phyloP scores from a whole-genome alignment of 2,888 invertebrate genomes.

The Chloromyia formosa region DNA sequence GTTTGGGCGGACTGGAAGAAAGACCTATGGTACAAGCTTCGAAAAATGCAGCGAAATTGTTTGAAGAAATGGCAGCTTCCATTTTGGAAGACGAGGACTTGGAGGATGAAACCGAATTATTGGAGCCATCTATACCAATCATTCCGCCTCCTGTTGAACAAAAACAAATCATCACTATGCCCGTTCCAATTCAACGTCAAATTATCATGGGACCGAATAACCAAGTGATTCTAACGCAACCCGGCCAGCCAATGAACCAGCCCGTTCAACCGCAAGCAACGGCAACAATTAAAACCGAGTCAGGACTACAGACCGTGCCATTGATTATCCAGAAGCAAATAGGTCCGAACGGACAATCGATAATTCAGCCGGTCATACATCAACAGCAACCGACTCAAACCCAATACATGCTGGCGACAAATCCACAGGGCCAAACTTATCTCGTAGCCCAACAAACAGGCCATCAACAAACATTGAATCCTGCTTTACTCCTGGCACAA shows the following conservation, averaged over 20 bases:
- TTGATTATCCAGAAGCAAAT: slow-evolving; percentile 59
- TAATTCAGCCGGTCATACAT: slow-evolving; percentile 59
- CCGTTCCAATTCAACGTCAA: slow-evolving; percentile 59
- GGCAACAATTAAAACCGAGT: slow-evolving; percentile 62
- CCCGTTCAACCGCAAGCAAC: slow-evolving; percentile 51
- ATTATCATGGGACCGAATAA: slow-evolving; percentile 59
- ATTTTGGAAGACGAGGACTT: slow-evolving; percentile 82
- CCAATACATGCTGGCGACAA: slow-evolving; percentile 63
- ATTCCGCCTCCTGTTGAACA: slow-evolving; percentile 55
- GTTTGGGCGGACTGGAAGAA: slow-evolving; percentile 64
- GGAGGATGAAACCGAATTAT: slow-evolving; percentile 59
- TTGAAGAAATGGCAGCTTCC: slow-evolving; percentile 85
- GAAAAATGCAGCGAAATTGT: slow-evolving; percentile 84
- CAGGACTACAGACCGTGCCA: slow-evolving; percentile 62
- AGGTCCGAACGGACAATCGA: slow-evolving; percentile 53
- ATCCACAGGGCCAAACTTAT: slow-evolving; percentile 70
- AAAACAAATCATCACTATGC: slow-evolving; percentile 59
- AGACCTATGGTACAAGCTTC: slow-evolving; percentile 65
- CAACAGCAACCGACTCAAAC: slow-evolving; percentile 61
- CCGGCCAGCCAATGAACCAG: slow-evolving; percentile 42
- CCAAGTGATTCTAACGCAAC: slow-evolving; percentile 54
- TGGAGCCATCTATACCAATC: slow-evolving; percentile 51
- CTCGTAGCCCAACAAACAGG: slow-evolving; percentile 74
- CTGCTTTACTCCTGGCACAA: slow-evolving; percentile 73
- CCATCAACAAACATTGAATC: slow-evolving; percentile 62